Evolutionary conservation across 1,140 invertebrate genomes (phyloP).

Genomic region (Laupala kohalensis): DNA sequence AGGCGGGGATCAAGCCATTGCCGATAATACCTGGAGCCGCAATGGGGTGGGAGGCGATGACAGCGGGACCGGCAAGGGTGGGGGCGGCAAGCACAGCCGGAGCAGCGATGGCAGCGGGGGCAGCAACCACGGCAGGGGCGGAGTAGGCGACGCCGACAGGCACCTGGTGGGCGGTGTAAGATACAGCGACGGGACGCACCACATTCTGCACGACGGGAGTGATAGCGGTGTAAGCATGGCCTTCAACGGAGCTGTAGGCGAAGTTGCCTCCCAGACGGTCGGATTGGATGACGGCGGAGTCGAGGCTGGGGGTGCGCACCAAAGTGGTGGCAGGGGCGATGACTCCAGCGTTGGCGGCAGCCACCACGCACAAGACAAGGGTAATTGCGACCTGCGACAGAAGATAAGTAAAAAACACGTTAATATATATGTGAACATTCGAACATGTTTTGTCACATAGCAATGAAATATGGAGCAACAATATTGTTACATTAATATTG

Average conservation of each 20-base stretch:
- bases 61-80: neutral
- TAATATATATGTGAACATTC: neutral
- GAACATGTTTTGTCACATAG: no score
- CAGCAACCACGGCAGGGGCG: neutral
- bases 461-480: neutral
- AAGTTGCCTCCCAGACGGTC: slow-evolving; percentile 40
- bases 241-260: slow-evolving; percentile 37
- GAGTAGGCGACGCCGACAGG: neutral
- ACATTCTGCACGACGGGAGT: slow-evolving; percentile 31
- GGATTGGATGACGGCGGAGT: slow-evolving; percentile 36
- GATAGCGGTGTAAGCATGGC: slow-evolving; percentile 35
- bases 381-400: neutral
- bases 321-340: slow-evolving; percentile 24
- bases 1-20: neutral
- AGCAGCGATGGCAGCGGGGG: slow-evolving; percentile 22
- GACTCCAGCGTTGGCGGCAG: slow-evolving; percentile 19
- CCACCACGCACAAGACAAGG: neutral
- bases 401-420: neutral
- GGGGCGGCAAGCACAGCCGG: neutral
- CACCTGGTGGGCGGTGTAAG: slow-evolving; percentile 20
- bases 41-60: neutral
- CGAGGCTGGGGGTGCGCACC: slow-evolving; percentile 32
- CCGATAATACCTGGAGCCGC: no score
- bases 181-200: slow-evolving; percentile 25
- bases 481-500: neutral